A percentile compares a stretch with the other conserved stretches of the same genome.
Conservation (phyloP, 64 coral and sea anemone species). For the Dendrophyllia cribrosa region DNA sequence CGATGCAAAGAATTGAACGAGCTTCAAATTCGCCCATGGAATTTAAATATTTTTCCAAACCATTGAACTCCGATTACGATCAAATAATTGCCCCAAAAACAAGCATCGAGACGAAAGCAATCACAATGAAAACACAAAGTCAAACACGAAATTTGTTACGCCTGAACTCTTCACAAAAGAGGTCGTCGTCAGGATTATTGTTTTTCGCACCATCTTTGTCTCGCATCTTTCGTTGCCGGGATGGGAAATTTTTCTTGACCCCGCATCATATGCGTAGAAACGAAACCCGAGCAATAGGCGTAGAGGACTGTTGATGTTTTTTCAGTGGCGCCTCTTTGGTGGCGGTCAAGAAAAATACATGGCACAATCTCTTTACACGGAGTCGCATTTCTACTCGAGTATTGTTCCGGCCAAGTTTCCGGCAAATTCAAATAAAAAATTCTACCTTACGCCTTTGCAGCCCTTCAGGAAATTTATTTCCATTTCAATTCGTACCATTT, state of each 20-base stretch:
- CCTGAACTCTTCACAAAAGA: not conserved
- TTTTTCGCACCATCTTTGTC: constrained; percentile 47
- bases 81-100: not conserved
- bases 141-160: not conserved
- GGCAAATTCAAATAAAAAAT: constrained; percentile 18
- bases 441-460: not conserved
- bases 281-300: constrained; percentile 14
- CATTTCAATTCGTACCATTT: not conserved
- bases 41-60: not conserved
- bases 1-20: not conserved
- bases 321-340: constrained; percentile 6
- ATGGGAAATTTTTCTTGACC: constrained; percentile 2
- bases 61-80: constrained; percentile 12
- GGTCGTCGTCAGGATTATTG: constrained; percentile 4
- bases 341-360: not conserved
- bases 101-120: not conserved
- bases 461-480: not conserved
- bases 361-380: not conserved
- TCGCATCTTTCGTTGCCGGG: constrained; percentile 39
- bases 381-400: constrained; percentile 27
- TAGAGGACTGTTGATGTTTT: not conserved
- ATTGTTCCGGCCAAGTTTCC: constrained; percentile 39
- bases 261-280: constrained; percentile 32
- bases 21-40: not conserved
- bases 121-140: not conserved